Conservation (phyloP, 2,797 vertebrate genomes). For the Pseudopleuronectes americanus region DNA sequence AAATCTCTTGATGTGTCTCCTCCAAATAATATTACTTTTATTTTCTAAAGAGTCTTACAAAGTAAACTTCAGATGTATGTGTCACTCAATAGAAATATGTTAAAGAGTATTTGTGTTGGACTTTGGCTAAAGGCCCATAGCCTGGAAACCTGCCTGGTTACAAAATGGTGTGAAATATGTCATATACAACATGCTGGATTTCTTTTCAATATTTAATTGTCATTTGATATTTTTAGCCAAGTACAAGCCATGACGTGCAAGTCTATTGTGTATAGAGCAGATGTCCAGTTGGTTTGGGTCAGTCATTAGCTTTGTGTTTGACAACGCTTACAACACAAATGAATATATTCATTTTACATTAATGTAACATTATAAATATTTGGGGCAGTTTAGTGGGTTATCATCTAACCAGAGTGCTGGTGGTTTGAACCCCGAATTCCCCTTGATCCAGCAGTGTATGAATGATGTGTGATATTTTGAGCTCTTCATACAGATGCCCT, state of each 20-base stretch:
- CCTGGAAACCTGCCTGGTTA: background rate
- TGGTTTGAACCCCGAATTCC: no score
- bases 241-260: background rate
- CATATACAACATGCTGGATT: background rate
- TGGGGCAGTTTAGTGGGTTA: no score
- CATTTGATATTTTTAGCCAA: background rate
- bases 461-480: no score
- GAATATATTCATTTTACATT: background rate
- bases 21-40: constrained; percentile 15
- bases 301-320: no score
- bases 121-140: background rate
- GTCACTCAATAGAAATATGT: background rate
- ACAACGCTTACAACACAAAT: background rate
- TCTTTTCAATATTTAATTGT: background rate
- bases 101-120: background rate
- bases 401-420: no score
- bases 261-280: background rate
- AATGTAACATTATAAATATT: no score
- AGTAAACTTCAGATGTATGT: background rate
- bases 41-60: background rate
- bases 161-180: background rate
- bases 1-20: constrained; percentile 17
- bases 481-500: no score
- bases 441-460: no score
- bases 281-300: background rate